Conservation (phyloP, 2,797 vertebrate genomes). For the Garrulus glandarius region DNA sequence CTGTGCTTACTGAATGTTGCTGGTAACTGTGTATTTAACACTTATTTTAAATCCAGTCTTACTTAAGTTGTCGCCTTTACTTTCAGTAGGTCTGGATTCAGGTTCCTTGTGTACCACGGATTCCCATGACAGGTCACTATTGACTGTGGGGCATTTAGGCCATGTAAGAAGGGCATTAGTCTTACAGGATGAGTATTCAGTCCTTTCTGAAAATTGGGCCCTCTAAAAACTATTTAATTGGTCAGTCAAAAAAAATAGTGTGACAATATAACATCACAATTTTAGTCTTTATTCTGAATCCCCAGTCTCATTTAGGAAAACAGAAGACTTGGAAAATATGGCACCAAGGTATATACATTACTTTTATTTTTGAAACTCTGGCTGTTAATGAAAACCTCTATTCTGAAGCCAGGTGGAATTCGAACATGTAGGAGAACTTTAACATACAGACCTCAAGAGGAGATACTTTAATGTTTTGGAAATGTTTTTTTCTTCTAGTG, state of each 20-base stretch:
- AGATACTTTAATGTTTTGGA: background rate
- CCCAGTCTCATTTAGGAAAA: background rate
- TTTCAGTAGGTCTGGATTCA: background rate
- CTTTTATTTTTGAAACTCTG: background rate
- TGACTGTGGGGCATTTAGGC: background rate
- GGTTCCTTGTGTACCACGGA: background rate
- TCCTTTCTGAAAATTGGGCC: background rate
- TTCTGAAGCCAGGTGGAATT: background rate
- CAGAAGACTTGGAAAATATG: background rate
- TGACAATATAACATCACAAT: background rate
- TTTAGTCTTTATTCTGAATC: background rate
- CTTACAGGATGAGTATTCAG: background rate
- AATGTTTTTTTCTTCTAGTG: background rate
- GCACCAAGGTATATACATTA: background rate
- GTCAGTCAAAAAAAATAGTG: background rate
- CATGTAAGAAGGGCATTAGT: background rate
- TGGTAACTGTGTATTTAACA: background rate
- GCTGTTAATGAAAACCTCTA: background rate
- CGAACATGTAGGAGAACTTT: background rate
- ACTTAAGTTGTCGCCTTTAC: background rate
- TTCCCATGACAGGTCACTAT: background rate
- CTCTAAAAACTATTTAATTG: background rate
- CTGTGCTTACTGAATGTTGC: background rate
- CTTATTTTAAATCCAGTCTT: background rate
- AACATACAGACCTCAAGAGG: background rate